A percentile compares a stretch with the other conserved stretches of the same genome.
phyloP scores from a whole-genome alignment of 2,888 invertebrate genomes.

The Actias luna region DNA sequence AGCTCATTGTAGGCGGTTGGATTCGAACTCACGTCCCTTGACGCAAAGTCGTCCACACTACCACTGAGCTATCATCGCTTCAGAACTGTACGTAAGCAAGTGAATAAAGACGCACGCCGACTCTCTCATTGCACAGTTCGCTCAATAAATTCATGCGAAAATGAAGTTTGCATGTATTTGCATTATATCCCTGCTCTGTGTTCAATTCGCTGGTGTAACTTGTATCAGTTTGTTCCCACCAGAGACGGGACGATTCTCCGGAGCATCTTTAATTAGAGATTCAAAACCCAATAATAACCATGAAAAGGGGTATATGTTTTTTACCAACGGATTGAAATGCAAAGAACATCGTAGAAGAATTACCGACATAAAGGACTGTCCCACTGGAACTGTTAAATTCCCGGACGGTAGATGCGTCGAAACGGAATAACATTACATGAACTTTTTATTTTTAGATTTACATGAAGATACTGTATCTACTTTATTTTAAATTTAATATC shows the following conservation, averaged over 20 bases:
- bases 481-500: too few species aligned
- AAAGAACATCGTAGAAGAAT: not conserved
- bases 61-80: too few species aligned
- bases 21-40: too few species aligned
- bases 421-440: not conserved
- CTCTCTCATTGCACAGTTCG: not conserved
- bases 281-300: too few species aligned
- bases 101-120: not conserved
- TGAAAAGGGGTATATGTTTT: not conserved
- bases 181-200: not conserved
- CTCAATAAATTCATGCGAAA: not conserved
- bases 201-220: not conserved
- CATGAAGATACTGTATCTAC: too few species aligned
- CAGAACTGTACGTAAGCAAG: too few species aligned
- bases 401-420: not conserved
- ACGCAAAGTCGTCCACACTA: too few species aligned
- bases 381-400: not conserved
- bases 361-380: not conserved
- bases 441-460: too few species aligned
- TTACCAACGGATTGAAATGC: not conserved
- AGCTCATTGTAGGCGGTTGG: too few species aligned
- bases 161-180: not conserved
- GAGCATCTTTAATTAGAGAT: too few species aligned
- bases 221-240: too few species aligned
- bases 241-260: too few species aligned